These are phyloP conservation scores for Aythya baeri DNA, from an alignment of 2,113 vertebrate species.

Conservation along the genomic window DNA sequence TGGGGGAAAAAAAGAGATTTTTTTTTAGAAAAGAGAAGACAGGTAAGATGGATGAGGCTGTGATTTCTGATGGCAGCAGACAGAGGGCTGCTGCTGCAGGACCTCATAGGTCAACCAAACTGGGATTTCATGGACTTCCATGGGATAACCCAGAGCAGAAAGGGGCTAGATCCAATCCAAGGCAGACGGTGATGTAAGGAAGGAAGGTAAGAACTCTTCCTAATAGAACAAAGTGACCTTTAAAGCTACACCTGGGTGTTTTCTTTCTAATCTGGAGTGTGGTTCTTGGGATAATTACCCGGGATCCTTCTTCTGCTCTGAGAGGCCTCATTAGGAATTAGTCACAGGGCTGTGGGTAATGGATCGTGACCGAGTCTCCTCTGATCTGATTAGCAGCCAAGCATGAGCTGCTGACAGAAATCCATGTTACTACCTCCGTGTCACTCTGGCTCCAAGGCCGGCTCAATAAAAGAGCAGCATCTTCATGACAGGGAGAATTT, in stretches of 20 bases:
- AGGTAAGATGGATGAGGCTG: not conserved
- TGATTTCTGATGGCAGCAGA: not conserved
- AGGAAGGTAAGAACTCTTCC: not conserved
- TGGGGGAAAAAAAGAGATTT: not conserved
- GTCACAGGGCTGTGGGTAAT: conserved; percentile 16
- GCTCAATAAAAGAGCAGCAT: conserved; percentile 56
- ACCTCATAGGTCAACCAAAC: not conserved
- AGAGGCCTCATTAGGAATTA: conserved; percentile 49
- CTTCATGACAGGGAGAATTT: not conserved
- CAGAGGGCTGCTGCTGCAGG: not conserved
- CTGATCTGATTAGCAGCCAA: conserved; percentile 21
- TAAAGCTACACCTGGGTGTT: not conserved
- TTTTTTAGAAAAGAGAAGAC: not conserved
- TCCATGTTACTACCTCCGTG: not conserved
- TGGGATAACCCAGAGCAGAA: not conserved
- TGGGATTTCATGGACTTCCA: not conserved
- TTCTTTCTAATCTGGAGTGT: not conserved
- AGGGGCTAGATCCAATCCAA: not conserved
- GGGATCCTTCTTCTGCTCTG: conserved; percentile 12
- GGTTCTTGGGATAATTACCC: not conserved
- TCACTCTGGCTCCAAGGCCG: not conserved
- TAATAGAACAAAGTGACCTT: not conserved
- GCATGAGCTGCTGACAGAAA: conserved; percentile 29
- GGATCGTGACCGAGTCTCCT: conserved; percentile 17
- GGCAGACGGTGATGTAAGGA: rapidly evolving